Percentiles rank a stretch among this genome's conserved stretches.
Evolutionary conservation across 2,113 vertebrate species (phyloP).

Genomic region (Hippopotamus amphibius): DNA sequence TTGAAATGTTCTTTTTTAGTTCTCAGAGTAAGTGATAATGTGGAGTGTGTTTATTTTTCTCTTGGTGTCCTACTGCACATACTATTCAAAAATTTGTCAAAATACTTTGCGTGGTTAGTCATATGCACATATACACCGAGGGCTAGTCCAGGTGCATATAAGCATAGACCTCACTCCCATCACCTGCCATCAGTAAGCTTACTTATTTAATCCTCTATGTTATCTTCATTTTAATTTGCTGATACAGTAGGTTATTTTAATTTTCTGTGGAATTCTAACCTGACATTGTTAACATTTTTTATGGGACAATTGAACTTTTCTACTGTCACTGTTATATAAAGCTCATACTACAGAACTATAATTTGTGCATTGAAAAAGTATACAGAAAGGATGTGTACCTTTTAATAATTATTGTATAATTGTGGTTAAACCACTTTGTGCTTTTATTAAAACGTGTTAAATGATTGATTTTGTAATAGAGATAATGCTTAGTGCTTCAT

Average conservation of each 20-base stretch:
- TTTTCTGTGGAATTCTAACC: neutral
- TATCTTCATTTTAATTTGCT: constrained; percentile 5
- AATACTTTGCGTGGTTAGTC: neutral
- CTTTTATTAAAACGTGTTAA: neutral
- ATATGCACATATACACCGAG: neutral
- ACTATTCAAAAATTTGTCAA: neutral
- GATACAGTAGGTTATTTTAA: neutral
- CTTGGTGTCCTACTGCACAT: neutral
- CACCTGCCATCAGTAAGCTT: neutral
- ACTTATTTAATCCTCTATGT: neutral
- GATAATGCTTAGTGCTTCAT: neutral
- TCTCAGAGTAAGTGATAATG: neutral
- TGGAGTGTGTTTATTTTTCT: neutral
- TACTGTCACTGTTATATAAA: neutral
- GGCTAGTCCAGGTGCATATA: neutral
- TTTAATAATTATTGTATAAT: constrained; percentile 11
- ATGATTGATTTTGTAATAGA: neutral
- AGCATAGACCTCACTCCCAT: neutral
- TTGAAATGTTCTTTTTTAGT: neutral
- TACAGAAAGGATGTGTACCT: too few relatives aligned
- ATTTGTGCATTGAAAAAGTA: neutral
- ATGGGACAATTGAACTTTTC: neutral
- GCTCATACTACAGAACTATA: neutral
- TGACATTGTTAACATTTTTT: neutral
- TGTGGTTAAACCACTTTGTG: neutral